Conservation (phyloP, 2,797 vertebrate genomes). For the Presbytis comata region DNA sequence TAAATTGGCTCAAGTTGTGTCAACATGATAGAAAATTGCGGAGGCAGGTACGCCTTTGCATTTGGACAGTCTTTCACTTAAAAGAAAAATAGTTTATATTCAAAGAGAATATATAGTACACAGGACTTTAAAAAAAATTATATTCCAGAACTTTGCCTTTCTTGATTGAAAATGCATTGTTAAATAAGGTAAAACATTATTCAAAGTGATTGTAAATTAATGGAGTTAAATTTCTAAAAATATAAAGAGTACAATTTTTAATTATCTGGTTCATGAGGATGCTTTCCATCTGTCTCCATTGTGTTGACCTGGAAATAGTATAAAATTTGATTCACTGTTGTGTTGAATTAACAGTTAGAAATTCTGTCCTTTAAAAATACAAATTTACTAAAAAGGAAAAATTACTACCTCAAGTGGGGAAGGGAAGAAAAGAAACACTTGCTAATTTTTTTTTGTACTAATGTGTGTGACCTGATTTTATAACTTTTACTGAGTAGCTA, state of each 20-base stretch:
- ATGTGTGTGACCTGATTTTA: slow-evolving; percentile 64
- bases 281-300: neutral
- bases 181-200: neutral
- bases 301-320: neutral
- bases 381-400: neutral
- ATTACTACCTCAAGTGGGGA: neutral
- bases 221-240: neutral
- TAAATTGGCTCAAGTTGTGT: neutral
- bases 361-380: neutral
- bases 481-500: slow-evolving; percentile 59
- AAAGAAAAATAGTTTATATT: neutral
- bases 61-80: neutral
- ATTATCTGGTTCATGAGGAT: neutral
- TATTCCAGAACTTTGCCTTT: neutral
- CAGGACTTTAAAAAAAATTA: neutral
- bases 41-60: neutral
- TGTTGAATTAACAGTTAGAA: neutral
- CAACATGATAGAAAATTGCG: neutral
- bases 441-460: slow-evolving; percentile 49
- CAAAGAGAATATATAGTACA: neutral
- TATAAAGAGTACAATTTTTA: neutral
- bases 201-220: neutral
- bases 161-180: neutral
- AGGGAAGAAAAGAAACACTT: neutral
- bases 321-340: neutral